Percentiles rank a stretch among this genome's conserved stretches.
Conservation (phyloP, 2,888 invertebrate species). For the Cantharis flavilabris region DNA sequence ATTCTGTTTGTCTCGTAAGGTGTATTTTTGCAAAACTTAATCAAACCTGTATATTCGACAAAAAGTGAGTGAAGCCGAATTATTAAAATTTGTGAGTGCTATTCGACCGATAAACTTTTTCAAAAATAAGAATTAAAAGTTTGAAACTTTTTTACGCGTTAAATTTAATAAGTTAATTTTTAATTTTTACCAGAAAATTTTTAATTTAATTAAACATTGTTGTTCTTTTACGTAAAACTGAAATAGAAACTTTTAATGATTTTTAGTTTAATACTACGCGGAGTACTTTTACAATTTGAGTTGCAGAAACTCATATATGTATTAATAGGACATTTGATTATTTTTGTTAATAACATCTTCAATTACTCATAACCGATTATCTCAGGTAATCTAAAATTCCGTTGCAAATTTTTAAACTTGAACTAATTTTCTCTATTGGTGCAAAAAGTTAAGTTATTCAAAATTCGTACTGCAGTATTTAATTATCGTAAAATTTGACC, state of each 20-base stretch:
- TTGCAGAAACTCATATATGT: background rate
- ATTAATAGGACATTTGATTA: background rate
- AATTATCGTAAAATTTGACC: background rate
- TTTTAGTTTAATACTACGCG: background rate
- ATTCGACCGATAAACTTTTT: background rate
- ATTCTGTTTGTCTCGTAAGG: background rate
- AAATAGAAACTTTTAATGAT: background rate
- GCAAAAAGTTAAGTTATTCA: background rate
- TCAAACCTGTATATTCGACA: background rate
- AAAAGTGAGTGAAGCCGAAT: background rate
- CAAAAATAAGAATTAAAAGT: background rate
- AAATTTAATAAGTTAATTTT: background rate
- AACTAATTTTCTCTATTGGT: background rate
- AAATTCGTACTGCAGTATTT: background rate
- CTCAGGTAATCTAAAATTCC: background rate
- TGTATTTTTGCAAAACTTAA: background rate
- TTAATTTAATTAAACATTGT: background rate
- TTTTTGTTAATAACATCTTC: background rate
- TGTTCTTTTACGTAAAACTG: background rate
- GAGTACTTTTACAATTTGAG: background rate
- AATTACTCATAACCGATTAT: background rate
- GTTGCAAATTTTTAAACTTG: background rate
- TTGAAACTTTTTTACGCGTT: background rate
- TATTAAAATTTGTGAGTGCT: background rate
- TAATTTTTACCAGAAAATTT: background rate